phyloP scores from a whole-genome alignment of 2,113 vertebrate species.

The Festucalex cinctus region DNA sequence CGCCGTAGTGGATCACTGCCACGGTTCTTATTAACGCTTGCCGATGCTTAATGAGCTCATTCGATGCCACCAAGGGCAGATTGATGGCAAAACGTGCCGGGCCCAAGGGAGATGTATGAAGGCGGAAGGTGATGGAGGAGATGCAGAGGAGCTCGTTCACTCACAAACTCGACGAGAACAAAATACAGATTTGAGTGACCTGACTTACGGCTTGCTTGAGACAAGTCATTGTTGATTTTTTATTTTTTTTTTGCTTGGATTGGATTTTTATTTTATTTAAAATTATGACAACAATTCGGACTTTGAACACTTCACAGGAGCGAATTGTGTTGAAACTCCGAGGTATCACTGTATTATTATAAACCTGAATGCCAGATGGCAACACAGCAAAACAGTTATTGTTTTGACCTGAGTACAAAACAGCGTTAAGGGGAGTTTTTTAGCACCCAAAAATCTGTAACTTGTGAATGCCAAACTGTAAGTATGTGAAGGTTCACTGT shows the following conservation, averaged over 20 bases:
- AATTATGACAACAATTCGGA: too few relatives aligned
- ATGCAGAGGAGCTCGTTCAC: constrained; percentile 20
- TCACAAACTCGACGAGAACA: neutral
- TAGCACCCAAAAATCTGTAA: neutral
- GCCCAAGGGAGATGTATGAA: constrained; percentile 57
- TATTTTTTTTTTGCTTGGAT: too few relatives aligned
- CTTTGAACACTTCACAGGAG: too few relatives aligned
- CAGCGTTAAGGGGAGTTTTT: constrained; percentile 38
- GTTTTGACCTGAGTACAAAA: neutral
- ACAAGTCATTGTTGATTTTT: too few relatives aligned
- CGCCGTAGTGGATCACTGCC: constrained; percentile 57
- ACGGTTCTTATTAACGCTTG: constrained; percentile 65
- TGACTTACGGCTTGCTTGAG: too few relatives aligned
- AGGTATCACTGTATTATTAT: too few relatives aligned
- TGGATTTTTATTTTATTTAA: too few relatives aligned
- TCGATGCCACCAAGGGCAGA: constrained; percentile 64
- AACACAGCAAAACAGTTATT: too few relatives aligned
- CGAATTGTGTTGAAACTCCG: too few relatives aligned
- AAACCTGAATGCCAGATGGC: constrained; percentile 4
- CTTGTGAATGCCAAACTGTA: constrained; percentile 19
- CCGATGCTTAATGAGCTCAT: constrained; percentile 69
- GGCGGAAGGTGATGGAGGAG: constrained; percentile 64
- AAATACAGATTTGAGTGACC: too few relatives aligned
- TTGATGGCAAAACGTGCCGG: constrained; percentile 62
- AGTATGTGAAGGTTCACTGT: neutral